These are phyloP conservation scores for Blomia tropicalis DNA, from an alignment of 2,888 invertebrate genomes.

Conservation along the genomic window DNA sequence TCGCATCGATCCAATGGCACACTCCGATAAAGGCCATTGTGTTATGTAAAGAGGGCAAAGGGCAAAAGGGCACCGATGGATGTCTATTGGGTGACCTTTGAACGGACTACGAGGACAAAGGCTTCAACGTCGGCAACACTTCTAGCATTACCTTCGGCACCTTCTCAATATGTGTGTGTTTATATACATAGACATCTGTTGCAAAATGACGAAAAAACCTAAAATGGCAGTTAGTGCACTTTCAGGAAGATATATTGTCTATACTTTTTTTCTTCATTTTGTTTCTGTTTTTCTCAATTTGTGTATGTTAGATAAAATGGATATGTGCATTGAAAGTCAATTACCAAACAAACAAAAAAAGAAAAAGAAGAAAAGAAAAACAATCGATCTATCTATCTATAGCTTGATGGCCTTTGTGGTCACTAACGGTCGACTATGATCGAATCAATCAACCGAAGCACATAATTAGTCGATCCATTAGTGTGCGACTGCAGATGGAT, in stretches of 20 bases:
- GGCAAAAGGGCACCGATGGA: constrained; percentile 14
- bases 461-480: no score
- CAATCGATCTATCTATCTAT: not conserved
- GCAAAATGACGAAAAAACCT: not conserved
- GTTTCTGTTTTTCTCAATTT: not conserved
- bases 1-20: constrained; percentile 7
- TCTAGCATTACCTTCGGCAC: constrained; percentile 11
- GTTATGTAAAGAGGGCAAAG: constrained; percentile 17
- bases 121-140: constrained; percentile 5
- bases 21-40: constrained; percentile 5
- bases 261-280: not conserved
- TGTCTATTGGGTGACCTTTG: constrained; percentile 4
- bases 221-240: not conserved
- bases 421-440: no score
- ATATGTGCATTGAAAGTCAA: no score
- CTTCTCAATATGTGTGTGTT: no score
- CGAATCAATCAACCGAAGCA: constrained; percentile 10
- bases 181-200: constrained; percentile 8
- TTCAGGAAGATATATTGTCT: not conserved
- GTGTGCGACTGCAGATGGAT: not conserved
- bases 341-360: no score
- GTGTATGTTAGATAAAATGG: not conserved
- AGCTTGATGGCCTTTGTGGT: not conserved
- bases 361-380: not conserved
- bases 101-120: constrained; percentile 6